phyloP scores from a whole-genome alignment of 2,888 invertebrate genomes.

The Entomobrya proxima region DNA sequence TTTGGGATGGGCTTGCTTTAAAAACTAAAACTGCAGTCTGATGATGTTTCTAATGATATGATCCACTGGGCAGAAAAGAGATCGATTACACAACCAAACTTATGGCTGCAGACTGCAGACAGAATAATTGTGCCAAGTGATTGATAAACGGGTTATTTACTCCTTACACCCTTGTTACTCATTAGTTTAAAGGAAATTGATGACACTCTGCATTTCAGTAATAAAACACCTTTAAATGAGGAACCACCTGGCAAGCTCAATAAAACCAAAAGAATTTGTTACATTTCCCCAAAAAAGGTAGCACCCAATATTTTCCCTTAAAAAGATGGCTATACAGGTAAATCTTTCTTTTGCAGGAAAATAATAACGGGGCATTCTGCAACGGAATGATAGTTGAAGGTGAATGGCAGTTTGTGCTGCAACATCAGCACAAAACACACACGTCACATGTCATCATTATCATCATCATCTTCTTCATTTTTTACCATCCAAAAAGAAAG shows the following conservation, averaged over 20 bases:
- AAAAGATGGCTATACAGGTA: too few species aligned
- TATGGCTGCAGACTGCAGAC: too few species aligned
- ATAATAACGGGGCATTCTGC: too few species aligned
- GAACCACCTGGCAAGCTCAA: background rate
- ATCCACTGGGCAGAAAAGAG: too few species aligned
- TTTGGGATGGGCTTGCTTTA: background rate
- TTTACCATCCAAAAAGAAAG: background rate
- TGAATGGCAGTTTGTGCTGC: background rate
- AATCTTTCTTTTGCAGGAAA: too few species aligned
- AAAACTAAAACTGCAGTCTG: background rate
- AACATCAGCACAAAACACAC: background rate
- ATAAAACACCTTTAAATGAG: background rate
- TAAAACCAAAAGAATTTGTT: background rate
- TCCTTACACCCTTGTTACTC: too few species aligned
- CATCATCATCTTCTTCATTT: too few species aligned
- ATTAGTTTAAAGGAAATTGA: constrained; percentile 7
- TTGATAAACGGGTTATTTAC: background rate
- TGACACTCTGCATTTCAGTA: background rate
- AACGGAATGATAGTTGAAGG: too few species aligned
- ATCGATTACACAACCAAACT: too few species aligned
- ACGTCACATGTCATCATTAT: background rate
- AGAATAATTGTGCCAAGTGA: background rate
- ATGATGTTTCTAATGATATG: too few species aligned
- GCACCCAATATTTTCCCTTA: background rate
- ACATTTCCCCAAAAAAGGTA: constrained; percentile 17